Evolutionary conservation across 2,113 vertebrate genomes (phyloP).

Genomic region (Dasyprocta punctata): DNA sequence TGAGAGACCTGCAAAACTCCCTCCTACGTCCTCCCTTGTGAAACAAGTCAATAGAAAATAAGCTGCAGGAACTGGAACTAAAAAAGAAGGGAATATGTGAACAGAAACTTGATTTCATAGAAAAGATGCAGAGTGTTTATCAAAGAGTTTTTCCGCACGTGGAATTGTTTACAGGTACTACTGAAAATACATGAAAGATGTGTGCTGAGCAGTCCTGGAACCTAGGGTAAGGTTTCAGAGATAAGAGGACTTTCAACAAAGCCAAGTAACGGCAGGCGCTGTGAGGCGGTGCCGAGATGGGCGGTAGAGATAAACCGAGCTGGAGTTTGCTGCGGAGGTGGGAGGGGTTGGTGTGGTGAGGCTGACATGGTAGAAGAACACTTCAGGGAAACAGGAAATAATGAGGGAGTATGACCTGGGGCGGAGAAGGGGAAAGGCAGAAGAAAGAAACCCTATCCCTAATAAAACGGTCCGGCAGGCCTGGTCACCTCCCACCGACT

Average conservation of each 20-base stretch:
- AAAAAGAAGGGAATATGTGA: background rate
- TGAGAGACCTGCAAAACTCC: background rate
- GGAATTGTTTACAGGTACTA: background rate
- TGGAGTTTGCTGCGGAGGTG: conserved; percentile 16
- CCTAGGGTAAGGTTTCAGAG: conserved; percentile 48
- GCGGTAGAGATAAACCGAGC: conserved; percentile 56
- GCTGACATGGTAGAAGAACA: conserved; percentile 63
- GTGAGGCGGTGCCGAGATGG: conserved; percentile 69
- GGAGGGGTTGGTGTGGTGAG: background rate
- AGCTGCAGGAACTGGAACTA: background rate
- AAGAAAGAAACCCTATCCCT: conserved; percentile 62
- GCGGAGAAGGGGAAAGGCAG: background rate
- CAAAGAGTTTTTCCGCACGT: conserved; percentile 27
- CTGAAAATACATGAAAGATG: conserved; percentile 25
- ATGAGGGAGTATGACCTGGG: conserved; percentile 52
- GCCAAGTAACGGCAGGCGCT: conserved; percentile 58
- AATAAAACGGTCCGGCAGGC: conserved; percentile 51
- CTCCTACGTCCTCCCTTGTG: background rate
- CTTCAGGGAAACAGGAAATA: conserved; percentile 60
- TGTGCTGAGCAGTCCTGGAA: conserved; percentile 8
- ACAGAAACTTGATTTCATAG: conserved; percentile 49
- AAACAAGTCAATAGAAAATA: background rate
- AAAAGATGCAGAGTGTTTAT: background rate
- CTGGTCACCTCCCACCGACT: background rate
- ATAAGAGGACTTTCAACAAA: conserved; percentile 61